Evolutionary conservation across 2,888 invertebrate genomes (phyloP).

Genomic region (Ichneumon xanthorius): DNA sequence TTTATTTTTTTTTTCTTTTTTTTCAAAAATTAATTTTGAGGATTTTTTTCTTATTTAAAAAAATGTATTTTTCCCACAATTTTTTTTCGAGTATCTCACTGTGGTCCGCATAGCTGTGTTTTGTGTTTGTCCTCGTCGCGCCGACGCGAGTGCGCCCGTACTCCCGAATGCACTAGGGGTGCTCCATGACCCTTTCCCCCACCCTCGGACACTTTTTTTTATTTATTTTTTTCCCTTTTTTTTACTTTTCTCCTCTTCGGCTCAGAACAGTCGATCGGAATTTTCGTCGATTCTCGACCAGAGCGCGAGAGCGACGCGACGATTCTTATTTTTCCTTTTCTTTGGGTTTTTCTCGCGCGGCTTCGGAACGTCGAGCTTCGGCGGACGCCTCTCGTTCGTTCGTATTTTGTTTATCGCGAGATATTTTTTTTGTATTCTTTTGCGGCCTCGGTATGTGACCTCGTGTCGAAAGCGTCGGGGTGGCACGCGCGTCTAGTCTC

Average conservation of each 20-base stretch:
- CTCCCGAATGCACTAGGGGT: conserved; percentile 60
- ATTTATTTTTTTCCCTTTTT: background rate
- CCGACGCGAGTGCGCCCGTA: conserved; percentile 50
- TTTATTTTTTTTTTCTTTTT: background rate
- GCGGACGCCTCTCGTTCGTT: background rate
- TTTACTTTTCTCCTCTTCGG: background rate
- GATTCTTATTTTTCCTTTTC: background rate
- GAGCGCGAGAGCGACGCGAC: background rate
- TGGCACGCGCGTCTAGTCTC: conserved; percentile 26
- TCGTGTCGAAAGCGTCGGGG: conserved; percentile 17
- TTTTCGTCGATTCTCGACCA: conserved; percentile 3
- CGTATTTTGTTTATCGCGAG: conserved; percentile 3
- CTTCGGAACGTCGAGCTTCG: background rate
- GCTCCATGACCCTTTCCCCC: conserved; percentile 40
- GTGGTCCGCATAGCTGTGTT: conserved; percentile 63
- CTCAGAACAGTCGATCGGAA: background rate
- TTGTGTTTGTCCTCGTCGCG: conserved; percentile 52
- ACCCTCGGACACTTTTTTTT: conserved; percentile 46
- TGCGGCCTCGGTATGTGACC: conserved; percentile 32
- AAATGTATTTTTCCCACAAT: conserved; percentile 18
- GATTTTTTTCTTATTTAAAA: background rate
- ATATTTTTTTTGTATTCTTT: background rate
- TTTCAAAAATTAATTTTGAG: background rate
- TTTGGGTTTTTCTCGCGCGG: conserved; percentile 9
- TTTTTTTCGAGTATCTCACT: conserved; percentile 56